Percentiles rank a stretch among this genome's conserved stretches.
phyloP scores from a whole-genome alignment of 2,113 vertebrate genomes.

The Morphnarchus princeps region DNA sequence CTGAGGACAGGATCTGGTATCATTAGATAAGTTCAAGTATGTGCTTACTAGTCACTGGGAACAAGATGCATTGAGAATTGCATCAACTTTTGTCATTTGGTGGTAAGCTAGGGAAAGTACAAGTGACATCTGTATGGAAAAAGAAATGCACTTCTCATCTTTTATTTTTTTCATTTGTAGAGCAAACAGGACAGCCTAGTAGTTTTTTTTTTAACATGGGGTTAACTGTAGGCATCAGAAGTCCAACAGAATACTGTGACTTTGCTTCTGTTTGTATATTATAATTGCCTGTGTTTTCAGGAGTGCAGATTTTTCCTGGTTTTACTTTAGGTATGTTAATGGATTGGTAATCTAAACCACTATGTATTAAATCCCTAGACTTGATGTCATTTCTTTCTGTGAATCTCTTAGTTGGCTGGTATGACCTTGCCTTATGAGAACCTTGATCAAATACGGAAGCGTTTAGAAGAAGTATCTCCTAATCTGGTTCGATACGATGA shows the following conservation, averaged over 20 bases:
- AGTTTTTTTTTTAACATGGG: background rate
- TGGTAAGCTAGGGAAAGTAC: background rate
- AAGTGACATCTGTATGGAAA: background rate
- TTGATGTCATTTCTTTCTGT: background rate
- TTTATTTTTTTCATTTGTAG: background rate
- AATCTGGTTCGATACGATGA: constrained; percentile 93
- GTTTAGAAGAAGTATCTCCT: constrained; percentile 90
- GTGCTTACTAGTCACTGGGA: background rate
- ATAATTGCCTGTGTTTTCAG: background rate
- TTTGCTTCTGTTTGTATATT: background rate
- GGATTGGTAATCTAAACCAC: background rate
- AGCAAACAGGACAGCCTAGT: background rate
- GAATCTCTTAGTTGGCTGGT: constrained; percentile 82
- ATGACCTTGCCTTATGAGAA: constrained; percentile 89
- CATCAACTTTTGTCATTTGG: background rate
- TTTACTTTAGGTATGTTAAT: background rate
- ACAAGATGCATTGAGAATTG: background rate
- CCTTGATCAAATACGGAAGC: constrained; percentile 81
- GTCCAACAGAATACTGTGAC: background rate
- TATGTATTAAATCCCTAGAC: background rate
- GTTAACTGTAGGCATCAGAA: background rate
- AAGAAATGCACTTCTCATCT: background rate
- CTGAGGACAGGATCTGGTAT: background rate
- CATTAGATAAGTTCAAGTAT: background rate
- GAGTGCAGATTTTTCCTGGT: background rate